Percentiles rank a stretch among this genome's conserved stretches.
phyloP scores from a whole-genome alignment of 2,113 vertebrate genomes.

The Spea bombifrons region DNA sequence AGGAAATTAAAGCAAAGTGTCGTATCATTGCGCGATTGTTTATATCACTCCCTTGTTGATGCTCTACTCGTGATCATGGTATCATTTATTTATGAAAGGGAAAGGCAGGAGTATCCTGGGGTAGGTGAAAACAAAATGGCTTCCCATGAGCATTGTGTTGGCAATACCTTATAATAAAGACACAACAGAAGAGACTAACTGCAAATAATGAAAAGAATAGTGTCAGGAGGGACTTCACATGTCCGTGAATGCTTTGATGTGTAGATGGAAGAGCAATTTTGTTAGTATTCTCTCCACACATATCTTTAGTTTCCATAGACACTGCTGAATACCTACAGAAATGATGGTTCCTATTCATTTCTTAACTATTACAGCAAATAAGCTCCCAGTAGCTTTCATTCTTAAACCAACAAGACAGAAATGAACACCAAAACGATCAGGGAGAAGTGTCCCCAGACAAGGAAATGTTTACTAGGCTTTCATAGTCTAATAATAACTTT shows the following conservation, averaged over 20 bases:
- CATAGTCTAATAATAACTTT: slow-evolving; percentile 9
- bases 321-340: slow-evolving; percentile 13
- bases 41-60: not conserved
- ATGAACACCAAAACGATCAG: not conserved
- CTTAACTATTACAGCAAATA: slow-evolving; percentile 20
- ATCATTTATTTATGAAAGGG: not conserved
- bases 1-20: not conserved
- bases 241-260: not conserved
- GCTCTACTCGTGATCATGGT: not conserved
- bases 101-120: not conserved
- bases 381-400: slow-evolving; percentile 1
- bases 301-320: not conserved
- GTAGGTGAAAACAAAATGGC: not conserved
- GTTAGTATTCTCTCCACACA: not conserved
- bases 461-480: not conserved
- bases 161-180: too few relatives aligned
- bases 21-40: not conserved
- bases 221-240: not conserved
- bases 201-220: too few relatives aligned
- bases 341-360: not conserved
- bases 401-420: not conserved
- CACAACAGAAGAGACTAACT: too few relatives aligned
- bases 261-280: not conserved
- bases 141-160: not conserved
- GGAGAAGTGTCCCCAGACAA: slow-evolving; percentile 10